A percentile compares a stretch with the other conserved stretches of the same genome.
Conservation (phyloP, 2,797 vertebrate genomes). For the Monodelphis domestica region DNA sequence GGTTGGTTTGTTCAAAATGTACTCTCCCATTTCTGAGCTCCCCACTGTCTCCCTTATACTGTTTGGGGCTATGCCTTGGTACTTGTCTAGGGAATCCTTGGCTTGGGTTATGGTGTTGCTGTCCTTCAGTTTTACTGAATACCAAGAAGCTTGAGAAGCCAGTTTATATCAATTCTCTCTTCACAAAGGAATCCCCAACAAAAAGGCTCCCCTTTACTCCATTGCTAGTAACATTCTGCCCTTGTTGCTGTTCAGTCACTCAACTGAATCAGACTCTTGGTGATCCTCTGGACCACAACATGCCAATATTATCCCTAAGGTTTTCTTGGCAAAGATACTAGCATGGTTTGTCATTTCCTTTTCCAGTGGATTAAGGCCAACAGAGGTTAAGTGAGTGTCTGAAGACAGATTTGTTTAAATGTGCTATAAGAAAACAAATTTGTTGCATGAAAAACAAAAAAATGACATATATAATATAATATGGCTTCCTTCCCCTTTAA, state of each 20-base stretch:
- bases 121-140: constrained; percentile 33
- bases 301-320: no score
- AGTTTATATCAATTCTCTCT: constrained; percentile 30
- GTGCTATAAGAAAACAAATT: no score
- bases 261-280: not conserved
- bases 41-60: not conserved
- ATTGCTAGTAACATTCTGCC: not conserved
- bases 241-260: not conserved
- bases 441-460: no score
- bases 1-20: not conserved
- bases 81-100: constrained; percentile 28
- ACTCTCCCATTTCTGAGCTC: not conserved
- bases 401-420: not conserved
- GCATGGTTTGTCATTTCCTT: not conserved
- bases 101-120: constrained; percentile 41
- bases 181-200: constrained; percentile 16
- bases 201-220: not conserved
- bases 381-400: not conserved
- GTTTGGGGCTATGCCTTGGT: constrained; percentile 7
- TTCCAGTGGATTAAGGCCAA: not conserved
- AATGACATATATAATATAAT: no score
- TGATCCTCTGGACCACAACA: not conserved
- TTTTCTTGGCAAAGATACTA: not conserved
- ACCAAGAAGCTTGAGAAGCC: constrained; percentile 17
- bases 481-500: no score